Evolutionary conservation across 2,888 invertebrate species (phyloP).

Genomic region (Spicauda simplicius): DNA sequence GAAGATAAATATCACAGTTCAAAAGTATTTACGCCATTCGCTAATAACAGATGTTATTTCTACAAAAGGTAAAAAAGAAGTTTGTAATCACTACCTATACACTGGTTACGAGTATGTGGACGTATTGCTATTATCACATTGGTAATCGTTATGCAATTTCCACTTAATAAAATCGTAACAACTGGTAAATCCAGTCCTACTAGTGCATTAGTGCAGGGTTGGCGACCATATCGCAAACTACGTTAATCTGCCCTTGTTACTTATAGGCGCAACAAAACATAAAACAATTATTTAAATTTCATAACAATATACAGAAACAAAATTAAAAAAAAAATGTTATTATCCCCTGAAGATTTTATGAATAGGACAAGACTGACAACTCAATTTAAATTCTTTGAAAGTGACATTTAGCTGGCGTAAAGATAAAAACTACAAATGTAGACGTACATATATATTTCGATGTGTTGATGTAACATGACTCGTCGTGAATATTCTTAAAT

Average conservation of each 20-base stretch:
- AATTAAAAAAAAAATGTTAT: too few species aligned
- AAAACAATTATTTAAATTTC: too few species aligned
- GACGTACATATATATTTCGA: background rate
- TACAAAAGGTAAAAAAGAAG: constrained; percentile 8
- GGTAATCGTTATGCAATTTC: constrained; percentile 69
- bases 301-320: too few species aligned
- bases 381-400: background rate
- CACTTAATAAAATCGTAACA: constrained; percentile 76
- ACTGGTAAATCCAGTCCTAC: constrained; percentile 63
- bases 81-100: constrained; percentile 12
- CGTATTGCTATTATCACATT: constrained; percentile 61
- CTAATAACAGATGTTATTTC: constrained; percentile 5
- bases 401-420: background rate
- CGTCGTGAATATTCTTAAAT: constrained; percentile 27
- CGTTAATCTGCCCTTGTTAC: background rate
- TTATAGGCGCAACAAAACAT: too few species aligned
- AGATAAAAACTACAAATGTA: background rate
- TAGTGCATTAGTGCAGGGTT: constrained; percentile 50
- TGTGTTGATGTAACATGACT: background rate
- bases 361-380: too few species aligned
- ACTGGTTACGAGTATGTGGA: constrained; percentile 28
- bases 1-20: background rate
- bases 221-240: constrained; percentile 28
- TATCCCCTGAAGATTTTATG: too few species aligned
- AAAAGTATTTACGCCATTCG: constrained; percentile 9